Base-by-base conservation (phyloP, 2,113 vertebrate species). In the Bothrops jararaca region DNA sequence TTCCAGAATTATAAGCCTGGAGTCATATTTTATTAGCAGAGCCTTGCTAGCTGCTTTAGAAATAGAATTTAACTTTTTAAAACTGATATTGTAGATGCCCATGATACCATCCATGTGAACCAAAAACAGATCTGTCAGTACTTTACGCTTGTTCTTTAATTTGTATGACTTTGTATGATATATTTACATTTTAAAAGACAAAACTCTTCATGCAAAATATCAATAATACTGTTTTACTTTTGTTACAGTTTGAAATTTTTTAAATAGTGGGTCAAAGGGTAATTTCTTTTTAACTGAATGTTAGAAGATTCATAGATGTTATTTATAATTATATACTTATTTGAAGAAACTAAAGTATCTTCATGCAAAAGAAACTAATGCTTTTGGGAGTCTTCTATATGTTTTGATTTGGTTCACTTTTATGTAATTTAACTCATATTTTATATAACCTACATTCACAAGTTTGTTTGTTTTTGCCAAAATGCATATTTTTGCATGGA, bases 401-500 rank as follows among this genome's bases (percentile, higher is more conserved):
- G 94, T 95, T 97, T 95, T 56, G 93, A 92, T 96, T 94, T 92
- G 91, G 88, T 95, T 94, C 94, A 93, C 92, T 95, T 91, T 96
- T 97, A 97, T 96, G 94, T 95, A 95, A 88, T 96, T 93, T 95
- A 93, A 96, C 93, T 97, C 95, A 95, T 96, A 22, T 98, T 98
- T 98, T 97, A 97, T 97, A 97, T 97, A 96, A 96, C 93, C 88
- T 90, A 94, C 91, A 92, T 91, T 54, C 95, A 96, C 91, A 95
- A 96, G 93, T 96, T 95, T 95, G 29, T 80, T 58, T 34, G 42
- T 5, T 24, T 97, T 98, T 98, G 98, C 98, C 98, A 98, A 93
- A 98, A 98, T 99, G 99, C 98, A 99, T 95, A 97, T 97, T 97
- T 98, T 97, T 98, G 98, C 98, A 98, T 99, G 98, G 98, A 97